Conservation (phyloP, 2,888 invertebrate genomes). For the Leptinotarsa haldemani region DNA sequence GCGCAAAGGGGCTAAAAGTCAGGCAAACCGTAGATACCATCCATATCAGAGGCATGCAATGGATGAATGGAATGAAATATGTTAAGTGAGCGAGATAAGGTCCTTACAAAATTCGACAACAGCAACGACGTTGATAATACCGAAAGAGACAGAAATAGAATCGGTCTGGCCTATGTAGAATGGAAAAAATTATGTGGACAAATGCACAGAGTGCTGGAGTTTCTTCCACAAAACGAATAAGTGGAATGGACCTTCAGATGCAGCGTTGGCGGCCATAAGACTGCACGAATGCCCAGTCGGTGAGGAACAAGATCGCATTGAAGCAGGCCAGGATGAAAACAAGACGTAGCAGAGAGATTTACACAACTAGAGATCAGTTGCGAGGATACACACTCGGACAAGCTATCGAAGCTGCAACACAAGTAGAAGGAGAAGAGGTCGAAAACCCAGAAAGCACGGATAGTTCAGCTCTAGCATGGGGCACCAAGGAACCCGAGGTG, state of each 20-base stretch:
- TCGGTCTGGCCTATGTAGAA: conserved; percentile 5
- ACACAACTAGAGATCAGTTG: not conserved
- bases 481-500: no score
- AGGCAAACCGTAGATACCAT: not conserved
- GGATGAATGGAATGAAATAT: not conserved
- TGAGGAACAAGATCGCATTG: not conserved
- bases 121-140: not conserved
- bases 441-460: no score
- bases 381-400: not conserved
- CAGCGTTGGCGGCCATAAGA: not conserved
- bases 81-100: conserved; percentile 1
- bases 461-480: no score
- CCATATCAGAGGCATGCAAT: conserved; percentile 7
- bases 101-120: not conserved
- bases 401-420: no score
- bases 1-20: no score
- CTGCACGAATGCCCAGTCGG: conserved; percentile 1
- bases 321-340: not conserved
- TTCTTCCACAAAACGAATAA: conserved; percentile 2
- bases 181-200: conserved; percentile 1
- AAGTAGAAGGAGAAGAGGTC: no score
- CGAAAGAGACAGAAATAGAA: not conserved
- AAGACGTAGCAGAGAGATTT: not conserved
- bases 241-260: conserved; percentile 11
- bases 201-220: not conserved